Evolutionary conservation across 2,888 invertebrate species (phyloP), one percentile per base, ranked within the genome.

Genomic region (Galeruca laticollis): DNA sequence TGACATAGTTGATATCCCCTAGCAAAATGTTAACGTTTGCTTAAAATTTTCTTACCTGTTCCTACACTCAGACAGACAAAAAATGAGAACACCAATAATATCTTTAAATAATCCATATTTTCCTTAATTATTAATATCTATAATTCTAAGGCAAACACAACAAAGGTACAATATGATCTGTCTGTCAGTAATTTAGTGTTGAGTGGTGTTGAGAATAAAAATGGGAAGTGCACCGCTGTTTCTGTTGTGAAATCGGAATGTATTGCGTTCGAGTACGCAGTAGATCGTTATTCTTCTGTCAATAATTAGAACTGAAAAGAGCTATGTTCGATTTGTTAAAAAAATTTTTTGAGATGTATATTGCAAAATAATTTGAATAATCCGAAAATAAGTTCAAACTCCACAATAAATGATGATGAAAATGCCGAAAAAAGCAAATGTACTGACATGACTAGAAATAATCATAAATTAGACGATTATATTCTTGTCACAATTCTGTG

Each of bases 91-190:
- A 65, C 57, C 31, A 65, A 33, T 65, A 65, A 65, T 57, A 49
- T 35, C 64, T 43, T 65, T 18, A 47, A 26, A 33, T 40, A 57
- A 13, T 31, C 56, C 64, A 65, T 65, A 21, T 6, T 65, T 65
- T 57, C 40, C n/a, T 49, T 11, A 11, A 18, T 15, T 9, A 0
- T 33, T 33, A 31, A n/a, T 9, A 49, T 11, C 49, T 49, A 49
- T 49, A 49, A n/a, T 11, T 60, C 21, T 26, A 26, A 3, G 6
- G 26, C 2, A 49, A 31, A 49, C 49, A 47, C 47, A 62, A 62
- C 61, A 62, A 62, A 62, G 61, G 61, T 62, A 49, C 60, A 35
- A 51, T 47, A 65, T 65, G 57, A 65, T 65, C 65, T 65, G 65
- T 65, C 65, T 65, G 65, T 65, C 65, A 52, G n/a, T 56, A 64